Base-by-base conservation (phyloP, 2,113 vertebrate species). In the Ceyx cyanopectus region DNA sequence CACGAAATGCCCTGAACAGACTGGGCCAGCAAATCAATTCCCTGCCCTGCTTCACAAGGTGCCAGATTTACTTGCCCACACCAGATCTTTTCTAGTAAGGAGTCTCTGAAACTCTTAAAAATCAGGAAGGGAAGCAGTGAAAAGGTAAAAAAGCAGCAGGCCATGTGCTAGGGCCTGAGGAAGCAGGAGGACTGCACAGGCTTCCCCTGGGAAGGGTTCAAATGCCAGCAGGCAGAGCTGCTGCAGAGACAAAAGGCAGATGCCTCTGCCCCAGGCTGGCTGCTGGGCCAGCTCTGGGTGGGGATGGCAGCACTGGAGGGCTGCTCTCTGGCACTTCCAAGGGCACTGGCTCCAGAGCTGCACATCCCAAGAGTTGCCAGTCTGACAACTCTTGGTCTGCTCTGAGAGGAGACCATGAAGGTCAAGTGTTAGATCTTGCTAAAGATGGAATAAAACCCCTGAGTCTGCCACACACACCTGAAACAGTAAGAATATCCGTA, bases 291-390 rank as follows among this genome's bases (percentile, higher is more conserved):
- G 1, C 37, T 8, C 81, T 12, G 54, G 16, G 16, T 14, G 54
- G 22, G 29, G 57, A 4, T 2, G 1, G 6, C 27, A 48, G 60
- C 67, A 45, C 45, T 27, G 3, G 34, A 57, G 23, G 22, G n/a
- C 41, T 27, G 53, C 17, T 20, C 0, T 0, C 24, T 29, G 54
- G 48, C 54, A 43, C 27, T 14, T 63, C n/a, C 18, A 2, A 53
- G 56, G 68, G 66, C 1, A 0, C 12, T 0, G 0, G 14, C 61
- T 66, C 48, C 84, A 78, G 56, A 61, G 54, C 83, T 40, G 40
- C 58, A 22, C 8, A 9, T 80, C 54, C 19, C n/a, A 34, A 23
- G 32, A n/a, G 15, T n/a, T 0, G 4, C 30, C 78, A 46, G 48
- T 7, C 40, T 4, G 0, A n/a, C 30, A 40, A 15, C 30, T 40